phyloP scores from a whole-genome alignment of 2,113 vertebrate genomes.

The Regulus satrapa region DNA sequence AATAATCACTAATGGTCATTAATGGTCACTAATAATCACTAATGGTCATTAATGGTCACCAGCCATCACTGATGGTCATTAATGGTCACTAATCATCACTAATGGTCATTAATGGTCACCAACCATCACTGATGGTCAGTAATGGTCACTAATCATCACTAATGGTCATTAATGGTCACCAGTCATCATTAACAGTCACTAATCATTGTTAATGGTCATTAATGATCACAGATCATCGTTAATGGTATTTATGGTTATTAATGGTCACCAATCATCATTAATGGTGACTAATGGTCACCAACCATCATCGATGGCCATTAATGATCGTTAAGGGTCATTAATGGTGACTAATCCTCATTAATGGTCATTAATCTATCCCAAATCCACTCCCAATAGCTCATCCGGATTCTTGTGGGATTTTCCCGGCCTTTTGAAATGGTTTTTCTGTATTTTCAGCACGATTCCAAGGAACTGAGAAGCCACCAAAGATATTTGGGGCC shows the following conservation, averaged over 20 bases:
- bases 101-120: neutral
- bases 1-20: no score
- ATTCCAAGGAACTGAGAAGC: neutral
- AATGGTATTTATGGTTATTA: no score
- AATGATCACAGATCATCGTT: no score
- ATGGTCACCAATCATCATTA: neutral
- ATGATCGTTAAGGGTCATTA: rapidly evolving
- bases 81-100: neutral
- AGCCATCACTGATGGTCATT: rapidly evolving
- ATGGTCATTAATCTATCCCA: neutral
- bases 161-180: neutral
- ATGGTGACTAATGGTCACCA: rapidly evolving
- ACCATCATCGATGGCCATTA: rapidly evolving
- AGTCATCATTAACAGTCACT: no score
- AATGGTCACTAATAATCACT: no score
- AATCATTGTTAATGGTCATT: rapidly evolving
- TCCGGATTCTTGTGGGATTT: neutral
- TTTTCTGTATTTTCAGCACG: rapidly evolving
- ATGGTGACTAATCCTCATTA: neutral
- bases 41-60: no score
- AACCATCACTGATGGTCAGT: neutral
- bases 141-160: neutral
- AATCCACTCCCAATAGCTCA: neutral
- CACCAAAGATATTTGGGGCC: neutral
- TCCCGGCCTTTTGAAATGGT: rapidly evolving